Evolutionary conservation across 2,113 vertebrate genomes (phyloP).

Genomic region (Spea bombifrons): DNA sequence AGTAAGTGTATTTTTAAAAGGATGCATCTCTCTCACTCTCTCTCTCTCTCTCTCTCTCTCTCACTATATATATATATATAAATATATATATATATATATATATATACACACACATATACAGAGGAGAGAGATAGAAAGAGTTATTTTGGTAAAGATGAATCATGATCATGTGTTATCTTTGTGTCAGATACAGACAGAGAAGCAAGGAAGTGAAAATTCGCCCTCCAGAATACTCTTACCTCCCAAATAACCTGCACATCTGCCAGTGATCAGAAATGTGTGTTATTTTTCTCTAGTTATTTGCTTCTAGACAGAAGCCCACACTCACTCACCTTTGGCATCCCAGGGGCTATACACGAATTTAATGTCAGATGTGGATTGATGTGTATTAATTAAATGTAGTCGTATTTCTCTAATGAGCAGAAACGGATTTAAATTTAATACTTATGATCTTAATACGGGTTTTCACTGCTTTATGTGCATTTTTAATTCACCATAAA

Average conservation of each 20-base stretch:
- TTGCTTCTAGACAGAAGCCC: slow-evolving; percentile 9
- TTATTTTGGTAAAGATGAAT: too few species aligned
- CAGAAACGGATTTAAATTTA: slow-evolving; percentile 90
- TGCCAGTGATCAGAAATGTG: slow-evolving; percentile 44
- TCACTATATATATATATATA: too few species aligned
- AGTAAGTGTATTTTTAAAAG: too few species aligned
- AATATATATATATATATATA: too few species aligned
- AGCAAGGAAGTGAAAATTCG: too few species aligned
- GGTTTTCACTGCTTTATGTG: slow-evolving; percentile 79
- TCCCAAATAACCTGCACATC: slow-evolving; percentile 2
- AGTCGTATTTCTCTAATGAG: slow-evolving; percentile 94
- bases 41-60: too few species aligned
- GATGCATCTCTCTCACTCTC: too few species aligned
- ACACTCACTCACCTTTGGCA: slow-evolving; percentile 50
- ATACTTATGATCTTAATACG: slow-evolving; percentile 85
- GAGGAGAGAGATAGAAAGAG: too few species aligned
- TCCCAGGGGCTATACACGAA: slow-evolving; percentile 71
- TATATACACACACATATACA: too few species aligned
- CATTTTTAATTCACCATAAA: slow-evolving; percentile 79
- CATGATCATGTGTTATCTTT: too few species aligned
- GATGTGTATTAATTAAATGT: slow-evolving; percentile 97
- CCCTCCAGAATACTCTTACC: not conserved
- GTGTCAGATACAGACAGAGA: too few species aligned
- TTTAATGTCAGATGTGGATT: slow-evolving; percentile 91
- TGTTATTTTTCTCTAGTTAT: slow-evolving; percentile 49